Evolutionary conservation across 1,140 invertebrate genomes (phyloP).

Genomic region (Drosophila malerkotliana): DNA sequence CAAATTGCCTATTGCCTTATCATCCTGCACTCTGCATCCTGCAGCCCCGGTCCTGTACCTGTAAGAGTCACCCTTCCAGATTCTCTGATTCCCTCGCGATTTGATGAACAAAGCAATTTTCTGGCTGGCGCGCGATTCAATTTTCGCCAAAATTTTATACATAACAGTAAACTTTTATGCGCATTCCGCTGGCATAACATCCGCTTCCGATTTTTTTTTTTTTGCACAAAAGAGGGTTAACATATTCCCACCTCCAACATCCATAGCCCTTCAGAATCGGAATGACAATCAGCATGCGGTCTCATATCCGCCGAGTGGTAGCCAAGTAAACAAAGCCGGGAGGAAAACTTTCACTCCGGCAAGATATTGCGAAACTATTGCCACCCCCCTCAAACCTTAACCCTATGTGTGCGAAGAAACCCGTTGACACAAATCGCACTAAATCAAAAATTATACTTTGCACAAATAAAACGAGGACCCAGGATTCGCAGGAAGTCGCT

Average conservation of each 20-base stretch:
- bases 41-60: conserved; percentile 32
- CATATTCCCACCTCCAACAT: conserved; percentile 3
- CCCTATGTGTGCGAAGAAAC: conserved; percentile 31
- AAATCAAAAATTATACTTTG: conserved; percentile 82
- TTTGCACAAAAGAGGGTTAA: not conserved
- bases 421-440: conserved; percentile 79
- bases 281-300: conserved; percentile 81
- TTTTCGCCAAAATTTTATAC: conserved; percentile 44
- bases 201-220: conserved; percentile 32
- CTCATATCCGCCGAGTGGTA: conserved; percentile 60
- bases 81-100: conserved; percentile 64
- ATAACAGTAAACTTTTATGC: conserved; percentile 76
- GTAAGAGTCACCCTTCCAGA: conserved; percentile 42
- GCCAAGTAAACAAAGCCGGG: conserved; percentile 55
- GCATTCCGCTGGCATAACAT: conserved; percentile 45
- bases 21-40: conserved; percentile 42
- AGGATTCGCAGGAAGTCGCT: conserved; percentile 55
- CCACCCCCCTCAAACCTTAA: conserved; percentile 27
- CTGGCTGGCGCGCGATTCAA: conserved; percentile 51
- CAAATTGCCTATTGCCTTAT: conserved; percentile 68
- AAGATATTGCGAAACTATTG: conserved; percentile 76
- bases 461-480: conserved; percentile 63
- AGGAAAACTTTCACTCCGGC: conserved; percentile 52
- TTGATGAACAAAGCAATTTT: conserved; percentile 73
- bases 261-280: conserved; percentile 12